phyloP scores from a whole-genome alignment of 2,888 invertebrate species.

The Pseudanteris insignis region DNA sequence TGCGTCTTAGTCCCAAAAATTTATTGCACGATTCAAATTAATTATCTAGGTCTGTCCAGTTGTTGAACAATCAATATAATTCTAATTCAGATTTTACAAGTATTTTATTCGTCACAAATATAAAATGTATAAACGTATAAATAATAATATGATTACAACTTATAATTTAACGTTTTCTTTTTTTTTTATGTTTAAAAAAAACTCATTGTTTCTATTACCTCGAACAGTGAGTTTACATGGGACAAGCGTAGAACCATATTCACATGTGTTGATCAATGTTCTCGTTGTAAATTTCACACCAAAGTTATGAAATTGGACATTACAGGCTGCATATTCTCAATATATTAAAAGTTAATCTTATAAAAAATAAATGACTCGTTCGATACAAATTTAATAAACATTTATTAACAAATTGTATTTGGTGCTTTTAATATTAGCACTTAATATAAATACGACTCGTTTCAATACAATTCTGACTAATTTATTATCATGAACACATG shows the following conservation, averaged over 20 bases:
- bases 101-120: slow-evolving; percentile 10
- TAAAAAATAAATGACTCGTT: slow-evolving; percentile 24
- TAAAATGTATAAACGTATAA: slow-evolving; percentile 21
- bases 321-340: not conserved
- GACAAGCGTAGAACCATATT: slow-evolving; percentile 1
- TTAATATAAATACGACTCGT: slow-evolving; percentile 15
- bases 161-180: not conserved
- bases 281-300: not conserved
- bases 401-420: slow-evolving; percentile 26
- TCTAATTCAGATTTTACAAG: slow-evolving; percentile 3
- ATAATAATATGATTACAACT: slow-evolving; percentile 11
- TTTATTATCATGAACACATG: slow-evolving; percentile 26
- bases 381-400: slow-evolving; percentile 26
- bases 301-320: not conserved
- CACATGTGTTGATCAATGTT: slow-evolving; percentile 1
- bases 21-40: not conserved
- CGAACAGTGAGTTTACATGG: slow-evolving; percentile 9
- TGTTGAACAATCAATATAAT: slow-evolving; percentile 4
- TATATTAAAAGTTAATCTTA: slow-evolving; percentile 6
- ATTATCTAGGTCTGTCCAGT: slow-evolving; percentile 6
- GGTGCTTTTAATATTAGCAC: slow-evolving; percentile 3
- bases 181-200: too few relatives aligned
- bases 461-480: slow-evolving; percentile 19
- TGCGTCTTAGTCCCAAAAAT: slow-evolving; percentile 9
- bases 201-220: slow-evolving; percentile 2